Evolutionary conservation across 2,797 vertebrate genomes (phyloP).

Genomic region (Sebastes trivittatus): DNA sequence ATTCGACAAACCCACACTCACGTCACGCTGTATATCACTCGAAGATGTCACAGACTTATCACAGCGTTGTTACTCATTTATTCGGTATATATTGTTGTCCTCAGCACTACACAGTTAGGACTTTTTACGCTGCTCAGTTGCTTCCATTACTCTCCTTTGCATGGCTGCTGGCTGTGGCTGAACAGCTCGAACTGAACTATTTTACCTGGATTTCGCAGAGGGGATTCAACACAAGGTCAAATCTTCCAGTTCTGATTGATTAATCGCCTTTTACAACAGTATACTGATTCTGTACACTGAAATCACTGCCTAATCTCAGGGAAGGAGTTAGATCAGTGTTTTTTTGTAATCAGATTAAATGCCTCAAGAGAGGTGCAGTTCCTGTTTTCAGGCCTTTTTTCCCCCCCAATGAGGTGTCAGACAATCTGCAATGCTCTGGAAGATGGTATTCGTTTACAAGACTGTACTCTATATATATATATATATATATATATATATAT

Average conservation of each 20-base stretch:
- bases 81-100: slow-evolving; percentile 37
- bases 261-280: slow-evolving; percentile 55
- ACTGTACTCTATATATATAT: slow-evolving; percentile 24
- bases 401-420: slow-evolving; percentile 46
- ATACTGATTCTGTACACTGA: slow-evolving; percentile 70
- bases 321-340: slow-evolving; percentile 82
- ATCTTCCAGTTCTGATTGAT: slow-evolving; percentile 48
- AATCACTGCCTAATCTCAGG: slow-evolving; percentile 85
- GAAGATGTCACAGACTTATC: slow-evolving; percentile 27
- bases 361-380: slow-evolving; percentile 60
- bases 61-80: slow-evolving; percentile 23
- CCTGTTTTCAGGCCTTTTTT: slow-evolving; percentile 45
- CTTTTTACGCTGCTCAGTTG: slow-evolving; percentile 41
- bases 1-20: slow-evolving; percentile 36
- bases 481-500: not conserved
- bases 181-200: slow-evolving; percentile 25
- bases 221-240: slow-evolving; percentile 23
- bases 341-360: slow-evolving; percentile 73
- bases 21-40: slow-evolving; percentile 30
- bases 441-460: slow-evolving; percentile 76
- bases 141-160: slow-evolving; percentile 53
- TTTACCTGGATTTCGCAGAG: slow-evolving; percentile 33
- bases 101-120: slow-evolving; percentile 21
- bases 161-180: slow-evolving; percentile 52
- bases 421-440: slow-evolving; percentile 67